Evolutionary conservation across 2,888 invertebrate genomes (phyloP), one percentile per base, ranked within the genome.

Genomic region (Nomada fabriciana): DNA sequence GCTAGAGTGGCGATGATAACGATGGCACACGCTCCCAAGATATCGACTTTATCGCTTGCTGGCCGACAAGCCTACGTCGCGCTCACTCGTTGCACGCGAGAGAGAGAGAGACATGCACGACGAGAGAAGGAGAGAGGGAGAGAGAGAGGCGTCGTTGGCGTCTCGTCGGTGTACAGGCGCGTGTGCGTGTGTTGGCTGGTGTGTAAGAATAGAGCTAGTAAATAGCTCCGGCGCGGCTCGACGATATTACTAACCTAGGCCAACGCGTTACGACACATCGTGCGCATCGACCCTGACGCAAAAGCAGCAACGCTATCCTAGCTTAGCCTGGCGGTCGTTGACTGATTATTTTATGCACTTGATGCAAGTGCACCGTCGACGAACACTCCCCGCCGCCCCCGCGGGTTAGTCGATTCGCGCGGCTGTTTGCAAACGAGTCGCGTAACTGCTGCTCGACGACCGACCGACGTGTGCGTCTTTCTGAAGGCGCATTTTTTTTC

Each of bases 171-270:
- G 63, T 52, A 65, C 23, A 57, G 25, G 25, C 60, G 80, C 65
- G 71, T 57, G 78, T n/a, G 75, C 76, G 76, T 76, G 74, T 36
- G 83, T 74, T 73, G 73, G 80, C 80, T 73, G 88, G 76, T 67
- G 84, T 68, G 88, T 85, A 91, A 92, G 91, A 92, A 92, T 92
- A 92, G 92, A 91, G 88, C 90, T 89, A 89, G 92, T 90, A 90
- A 91, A 88, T 90, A 90, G 90, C 87, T 82, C 83, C 85, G 83
- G 64, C 47, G 82, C 42, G 57, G 82, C 64, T 73, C 76, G 86
- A 84, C 88, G 86, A 89, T 91, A 92, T 90, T 89, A 91, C 91
- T 93, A 90, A 93, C 93, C 93, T 93, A 92, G 88, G 89, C 71
- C 89, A 91, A 92, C 89, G 84, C 20, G 60, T 82, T 89, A 87